Evolutionary conservation across 1,140 invertebrate species (phyloP).

Genomic region (Thaumetopoea pityocampa): DNA sequence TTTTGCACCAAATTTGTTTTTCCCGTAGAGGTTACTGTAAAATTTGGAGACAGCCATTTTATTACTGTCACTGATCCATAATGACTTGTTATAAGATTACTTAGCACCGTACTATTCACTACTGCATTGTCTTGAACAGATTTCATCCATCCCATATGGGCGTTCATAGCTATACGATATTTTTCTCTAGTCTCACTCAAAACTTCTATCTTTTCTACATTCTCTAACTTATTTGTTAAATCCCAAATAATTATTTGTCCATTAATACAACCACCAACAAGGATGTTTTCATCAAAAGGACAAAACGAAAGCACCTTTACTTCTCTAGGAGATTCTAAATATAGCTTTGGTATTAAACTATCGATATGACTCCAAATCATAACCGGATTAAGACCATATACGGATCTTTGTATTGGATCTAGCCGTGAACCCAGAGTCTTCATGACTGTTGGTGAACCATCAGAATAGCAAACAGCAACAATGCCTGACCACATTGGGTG

Average conservation of each 20-base stretch:
- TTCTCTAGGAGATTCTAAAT: conserved; percentile 81
- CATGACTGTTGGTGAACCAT: conserved; percentile 61
- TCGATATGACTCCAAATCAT: conserved; percentile 86
- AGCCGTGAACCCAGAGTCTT: conserved; percentile 49
- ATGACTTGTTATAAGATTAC: conserved; percentile 79
- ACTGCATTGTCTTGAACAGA: conserved; percentile 74
- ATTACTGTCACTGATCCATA: conserved; percentile 79
- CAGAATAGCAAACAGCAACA: conserved; percentile 79
- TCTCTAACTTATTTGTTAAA: conserved; percentile 80
- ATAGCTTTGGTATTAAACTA: conserved; percentile 81
- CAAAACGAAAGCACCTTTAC: conserved; percentile 80
- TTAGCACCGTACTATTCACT: conserved; percentile 78
- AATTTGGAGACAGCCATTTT: conserved; percentile 80
- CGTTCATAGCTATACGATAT: conserved; percentile 78
- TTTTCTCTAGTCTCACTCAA: conserved; percentile 79
- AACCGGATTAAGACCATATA: conserved; percentile 78
- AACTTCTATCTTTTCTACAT: conserved; percentile 78
- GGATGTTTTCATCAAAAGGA: conserved; percentile 80
- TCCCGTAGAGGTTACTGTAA: conserved; percentile 78
- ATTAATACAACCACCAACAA: conserved; percentile 83
- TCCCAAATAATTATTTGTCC: conserved; percentile 86
- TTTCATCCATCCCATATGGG: conserved; percentile 82
- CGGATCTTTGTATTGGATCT: conserved; percentile 73
- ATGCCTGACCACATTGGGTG: conserved; percentile 82
- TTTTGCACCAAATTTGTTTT: conserved; percentile 62